phyloP scores from a whole-genome alignment of 2,888 invertebrate species.

The Athripsodes cinereus region DNA sequence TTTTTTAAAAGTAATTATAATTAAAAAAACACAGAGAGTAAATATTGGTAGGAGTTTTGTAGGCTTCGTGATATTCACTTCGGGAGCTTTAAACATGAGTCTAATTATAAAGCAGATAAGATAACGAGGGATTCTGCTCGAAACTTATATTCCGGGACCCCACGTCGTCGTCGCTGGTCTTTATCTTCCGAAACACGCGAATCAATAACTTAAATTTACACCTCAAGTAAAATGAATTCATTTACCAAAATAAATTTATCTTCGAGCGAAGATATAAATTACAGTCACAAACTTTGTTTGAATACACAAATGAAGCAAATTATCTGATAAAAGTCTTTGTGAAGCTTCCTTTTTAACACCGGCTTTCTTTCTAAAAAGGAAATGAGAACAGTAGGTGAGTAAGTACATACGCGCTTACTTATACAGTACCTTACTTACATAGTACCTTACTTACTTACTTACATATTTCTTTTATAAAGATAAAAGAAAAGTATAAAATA shows the following conservation, averaged over 20 bases:
- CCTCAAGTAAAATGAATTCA: constrained; percentile 1
- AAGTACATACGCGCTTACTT: too few species aligned
- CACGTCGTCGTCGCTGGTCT: background rate
- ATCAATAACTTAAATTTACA: constrained; percentile 1
- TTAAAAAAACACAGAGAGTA: too few species aligned
- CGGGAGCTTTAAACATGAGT: too few species aligned
- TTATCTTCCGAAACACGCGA: background rate
- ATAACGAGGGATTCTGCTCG: too few species aligned
- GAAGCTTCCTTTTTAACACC: background rate
- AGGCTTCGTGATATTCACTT: too few species aligned
- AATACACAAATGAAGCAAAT: constrained; percentile 11
- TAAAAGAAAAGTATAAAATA: background rate
- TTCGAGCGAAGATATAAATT: background rate
- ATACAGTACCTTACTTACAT: too few species aligned
- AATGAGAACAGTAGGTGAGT: too few species aligned
- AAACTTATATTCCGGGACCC: too few species aligned
- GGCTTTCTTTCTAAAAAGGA: background rate
- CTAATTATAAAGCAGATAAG: too few species aligned
- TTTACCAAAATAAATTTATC: constrained; percentile 2
- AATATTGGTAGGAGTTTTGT: too few species aligned
- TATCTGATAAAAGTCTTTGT: constrained; percentile 13
- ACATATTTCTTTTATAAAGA: background rate
- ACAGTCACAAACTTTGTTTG: constrained; percentile 5
- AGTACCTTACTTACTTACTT: too few species aligned
- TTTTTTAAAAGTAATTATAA: too few species aligned